phyloP scores from a whole-genome alignment of 2,113 vertebrate species.

The Hymenochirus boettgeri region DNA sequence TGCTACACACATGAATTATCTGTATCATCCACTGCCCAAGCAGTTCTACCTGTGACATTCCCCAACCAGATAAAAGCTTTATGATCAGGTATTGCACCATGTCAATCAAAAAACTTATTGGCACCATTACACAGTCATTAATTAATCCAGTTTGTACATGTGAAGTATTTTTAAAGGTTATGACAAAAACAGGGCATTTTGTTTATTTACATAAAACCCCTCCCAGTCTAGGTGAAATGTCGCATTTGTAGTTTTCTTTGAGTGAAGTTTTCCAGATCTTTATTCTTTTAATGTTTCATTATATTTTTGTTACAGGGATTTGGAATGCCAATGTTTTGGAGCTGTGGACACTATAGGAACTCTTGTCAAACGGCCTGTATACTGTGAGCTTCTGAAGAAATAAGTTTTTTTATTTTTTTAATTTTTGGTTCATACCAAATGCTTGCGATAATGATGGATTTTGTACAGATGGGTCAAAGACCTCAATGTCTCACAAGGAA shows the following conservation, averaged over 20 bases:
- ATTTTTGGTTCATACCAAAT: constrained; percentile 40
- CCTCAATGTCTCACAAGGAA: neutral
- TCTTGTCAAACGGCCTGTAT: constrained; percentile 89
- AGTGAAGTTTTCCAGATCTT: constrained; percentile 31
- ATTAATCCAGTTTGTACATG: too few relatives aligned
- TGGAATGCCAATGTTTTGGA: constrained; percentile 99
- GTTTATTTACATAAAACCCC: constrained; percentile 26
- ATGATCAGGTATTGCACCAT: too few relatives aligned
- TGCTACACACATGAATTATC: too few relatives aligned
- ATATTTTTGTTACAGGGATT: constrained; percentile 81
- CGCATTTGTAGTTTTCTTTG: neutral
- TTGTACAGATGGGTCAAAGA: neutral
- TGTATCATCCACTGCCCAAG: too few relatives aligned
- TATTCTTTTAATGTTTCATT: constrained; percentile 16
- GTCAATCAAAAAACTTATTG: too few relatives aligned
- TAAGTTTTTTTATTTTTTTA: constrained; percentile 73
- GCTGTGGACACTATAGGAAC: constrained; percentile 74
- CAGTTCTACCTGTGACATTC: too few relatives aligned
- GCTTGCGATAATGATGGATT: constrained; percentile 31
- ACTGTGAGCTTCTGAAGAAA: constrained; percentile 80
- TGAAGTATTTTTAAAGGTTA: too few relatives aligned
- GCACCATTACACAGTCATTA: too few relatives aligned
- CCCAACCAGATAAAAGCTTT: too few relatives aligned
- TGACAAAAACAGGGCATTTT: too few relatives aligned
- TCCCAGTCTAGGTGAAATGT: too few relatives aligned